Percentiles rank a stretch among this genome's conserved stretches.
Conservation (phyloP, 2,888 invertebrate genomes). For the Junonia oenone region DNA sequence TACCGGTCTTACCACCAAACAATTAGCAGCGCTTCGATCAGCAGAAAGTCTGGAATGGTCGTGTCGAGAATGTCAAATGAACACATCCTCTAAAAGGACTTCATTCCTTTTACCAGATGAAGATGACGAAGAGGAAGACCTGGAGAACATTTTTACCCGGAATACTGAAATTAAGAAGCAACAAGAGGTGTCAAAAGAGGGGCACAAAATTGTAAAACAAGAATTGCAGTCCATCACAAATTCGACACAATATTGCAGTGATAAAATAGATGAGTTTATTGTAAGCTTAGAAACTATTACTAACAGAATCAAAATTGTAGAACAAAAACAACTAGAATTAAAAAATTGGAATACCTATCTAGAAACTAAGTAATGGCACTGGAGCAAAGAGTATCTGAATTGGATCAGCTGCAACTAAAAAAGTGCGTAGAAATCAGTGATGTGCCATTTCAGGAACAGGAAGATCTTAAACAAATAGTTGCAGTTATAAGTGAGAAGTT, state of each 20-base stretch:
- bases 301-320: neutral
- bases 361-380: slow-evolving; percentile 6
- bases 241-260: neutral
- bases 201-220: neutral
- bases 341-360: slow-evolving; percentile 3
- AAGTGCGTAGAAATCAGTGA: slow-evolving; percentile 2
- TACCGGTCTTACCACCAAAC: neutral
- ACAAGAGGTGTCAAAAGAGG: neutral
- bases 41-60: neutral
- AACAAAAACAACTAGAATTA: neutral
- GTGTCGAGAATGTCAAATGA: neutral
- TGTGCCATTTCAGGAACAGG: neutral
- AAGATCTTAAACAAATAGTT: slow-evolving; percentile 2
- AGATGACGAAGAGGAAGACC: neutral
- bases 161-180: neutral
- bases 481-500: neutral
- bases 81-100: neutral
- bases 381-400: slow-evolving; percentile 1
- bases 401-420: slow-evolving; percentile 1
- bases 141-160: neutral
- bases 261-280: neutral
- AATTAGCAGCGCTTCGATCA: neutral
- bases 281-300: slow-evolving; percentile 1
- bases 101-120: neutral
- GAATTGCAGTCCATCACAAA: neutral